Evolutionary conservation across 2,888 invertebrate genomes (phyloP), one percentile per base, ranked within the genome.

Genomic region (Nowickia ferox): DNA sequence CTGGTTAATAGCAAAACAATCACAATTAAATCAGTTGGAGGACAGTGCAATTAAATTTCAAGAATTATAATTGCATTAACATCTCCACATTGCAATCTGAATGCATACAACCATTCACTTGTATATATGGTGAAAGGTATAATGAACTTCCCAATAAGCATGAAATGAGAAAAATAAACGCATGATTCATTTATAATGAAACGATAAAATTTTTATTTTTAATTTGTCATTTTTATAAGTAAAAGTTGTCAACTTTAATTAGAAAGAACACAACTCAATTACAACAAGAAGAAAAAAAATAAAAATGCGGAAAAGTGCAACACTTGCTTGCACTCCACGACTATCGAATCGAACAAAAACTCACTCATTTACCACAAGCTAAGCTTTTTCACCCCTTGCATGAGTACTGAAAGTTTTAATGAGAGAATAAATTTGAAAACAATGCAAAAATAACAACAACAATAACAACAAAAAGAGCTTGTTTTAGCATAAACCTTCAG

Each of bases 231-330:
- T 53, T 63, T 63, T 48, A 71, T 59, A 75, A 86, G 86, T 86
- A 86, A 86, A 86, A 86, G 86, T 83, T 83, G 83, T 84, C 80
- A 80, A 80, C 71, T 69, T 63, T 10, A 80, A 78, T 77, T 68
- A 46, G 53, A 78, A 78, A 79, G 78, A 84, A 75, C 13, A 59
- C 11, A 48, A 75, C 19, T 30, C 40, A 59, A 19, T 46, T 44
- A 30, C 46, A 71, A 4, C n/a, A n/a, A 69, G n/a, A 66, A 72
- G 61, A 30, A 51, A 22, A 19, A 46, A 42, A 46, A 69, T 6
- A 8, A 0, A 46, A 15, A 30, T 44, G 44, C 40, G 40, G 40
- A 44, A 63, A 63, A 19, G 22, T 44, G 2, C 9, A 15, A 48
- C 13, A 19, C 11, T 17, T 68, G 15, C 5, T n/a, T 55, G 17